Conservation (phyloP, 2,797 vertebrate genomes). For the Limosa lapponica region DNA sequence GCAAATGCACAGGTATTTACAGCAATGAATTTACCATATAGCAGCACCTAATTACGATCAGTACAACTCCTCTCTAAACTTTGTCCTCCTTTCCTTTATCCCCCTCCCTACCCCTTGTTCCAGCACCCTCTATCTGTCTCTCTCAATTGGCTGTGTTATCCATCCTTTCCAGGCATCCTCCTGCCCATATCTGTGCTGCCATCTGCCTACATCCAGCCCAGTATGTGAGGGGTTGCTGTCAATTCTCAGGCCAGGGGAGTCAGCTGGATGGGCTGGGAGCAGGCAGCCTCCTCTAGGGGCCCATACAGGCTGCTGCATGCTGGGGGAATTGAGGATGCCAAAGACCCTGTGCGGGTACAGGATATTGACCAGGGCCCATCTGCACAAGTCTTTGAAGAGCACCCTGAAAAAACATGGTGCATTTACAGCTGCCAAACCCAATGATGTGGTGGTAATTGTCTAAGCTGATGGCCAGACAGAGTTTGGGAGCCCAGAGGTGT, state of each 20-base stretch:
- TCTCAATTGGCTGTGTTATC: neutral
- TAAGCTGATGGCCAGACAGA: neutral
- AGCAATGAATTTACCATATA: neutral
- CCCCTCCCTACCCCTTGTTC: neutral
- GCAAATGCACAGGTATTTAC: neutral
- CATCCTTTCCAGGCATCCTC: neutral
- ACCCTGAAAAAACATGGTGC: neutral
- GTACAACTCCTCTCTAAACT: neutral
- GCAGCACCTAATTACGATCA: accelerated
- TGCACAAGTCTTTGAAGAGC: neutral
- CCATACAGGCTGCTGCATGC: accelerated
- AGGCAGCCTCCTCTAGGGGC: accelerated
- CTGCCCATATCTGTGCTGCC: neutral
- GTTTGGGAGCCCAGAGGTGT: neutral
- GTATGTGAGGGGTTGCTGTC: accelerated
- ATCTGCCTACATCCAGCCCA: neutral
- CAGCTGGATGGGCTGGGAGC: neutral
- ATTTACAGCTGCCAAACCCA: neutral
- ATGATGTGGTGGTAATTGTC: neutral
- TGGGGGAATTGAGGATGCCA: neutral
- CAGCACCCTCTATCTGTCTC: neutral
- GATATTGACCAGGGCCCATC: accelerated
- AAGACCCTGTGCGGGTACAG: accelerated
- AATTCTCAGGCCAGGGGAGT: neutral
- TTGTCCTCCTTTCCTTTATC: neutral